These are phyloP conservation scores for Lepidostoma basale DNA, from an alignment of 1,140 invertebrate genomes.

Conservation along the genomic window DNA sequence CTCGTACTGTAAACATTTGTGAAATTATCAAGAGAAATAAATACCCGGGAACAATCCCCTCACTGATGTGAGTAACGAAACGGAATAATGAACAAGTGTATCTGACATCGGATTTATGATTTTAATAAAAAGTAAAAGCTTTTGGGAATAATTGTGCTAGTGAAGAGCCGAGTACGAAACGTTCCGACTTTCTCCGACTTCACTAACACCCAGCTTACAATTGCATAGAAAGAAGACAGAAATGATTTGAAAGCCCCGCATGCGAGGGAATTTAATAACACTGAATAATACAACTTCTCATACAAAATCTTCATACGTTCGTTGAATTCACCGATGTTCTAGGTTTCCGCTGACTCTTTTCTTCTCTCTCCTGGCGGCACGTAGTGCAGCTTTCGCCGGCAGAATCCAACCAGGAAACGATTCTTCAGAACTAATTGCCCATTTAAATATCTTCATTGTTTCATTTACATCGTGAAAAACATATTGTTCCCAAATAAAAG, in stretches of 20 bases:
- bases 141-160: conserved; percentile 37
- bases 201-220: not conserved
- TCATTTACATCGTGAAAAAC: too few species aligned
- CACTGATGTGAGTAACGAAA: conserved; percentile 1
- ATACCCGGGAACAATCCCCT: too few species aligned
- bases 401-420: too few species aligned
- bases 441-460: not conserved
- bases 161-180: not conserved
- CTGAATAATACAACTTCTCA: not conserved
- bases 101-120: conserved; percentile 45
- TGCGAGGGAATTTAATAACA: conserved; percentile 5
- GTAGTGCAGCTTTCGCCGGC: not conserved
- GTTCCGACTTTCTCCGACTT: not conserved
- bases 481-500: too few species aligned
- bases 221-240: not conserved
- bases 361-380: not conserved
- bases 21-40: too few species aligned
- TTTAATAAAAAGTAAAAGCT: conserved; percentile 42
- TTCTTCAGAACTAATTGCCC: conserved; percentile 1
- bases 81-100: conserved; percentile 43
- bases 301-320: not conserved
- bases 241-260: not conserved
- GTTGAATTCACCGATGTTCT: conserved; percentile 1
- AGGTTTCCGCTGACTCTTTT: not conserved
- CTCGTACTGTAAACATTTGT: too few species aligned